Evolutionary conservation across 2,888 invertebrate species (phyloP).

Genomic region (Mylabris sibirica): DNA sequence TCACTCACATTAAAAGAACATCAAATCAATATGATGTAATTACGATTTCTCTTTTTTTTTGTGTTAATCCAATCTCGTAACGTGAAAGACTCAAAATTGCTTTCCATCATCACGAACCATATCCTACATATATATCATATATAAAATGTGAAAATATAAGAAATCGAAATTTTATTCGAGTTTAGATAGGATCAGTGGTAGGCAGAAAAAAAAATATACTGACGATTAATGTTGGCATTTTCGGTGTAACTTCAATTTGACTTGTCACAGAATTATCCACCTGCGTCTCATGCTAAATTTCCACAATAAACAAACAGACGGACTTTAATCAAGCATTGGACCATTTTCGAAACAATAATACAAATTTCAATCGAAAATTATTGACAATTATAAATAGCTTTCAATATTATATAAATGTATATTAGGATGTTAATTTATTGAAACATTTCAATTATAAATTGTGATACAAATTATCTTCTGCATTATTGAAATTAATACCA

Average conservation of each 20-base stretch:
- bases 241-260: conserved; percentile 2
- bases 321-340: no score
- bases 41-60: not conserved
- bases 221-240: conserved; percentile 9
- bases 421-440: not conserved
- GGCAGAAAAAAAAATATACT: not conserved
- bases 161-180: conserved; percentile 27
- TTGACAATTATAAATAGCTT: not conserved
- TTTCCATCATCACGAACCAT: not conserved
- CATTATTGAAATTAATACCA: not conserved
- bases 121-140: not conserved
- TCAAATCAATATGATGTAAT: conserved; percentile 6
- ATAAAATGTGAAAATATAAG: conserved; percentile 13
- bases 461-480: not conserved
- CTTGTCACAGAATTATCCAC: conserved; percentile 3
- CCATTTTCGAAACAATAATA: not conserved
- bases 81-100: not conserved
- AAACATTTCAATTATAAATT: not conserved
- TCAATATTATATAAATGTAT: not conserved
- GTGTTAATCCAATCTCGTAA: not conserved
- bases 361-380: not conserved
- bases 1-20: not conserved
- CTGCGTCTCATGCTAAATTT: not conserved
- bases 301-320: not conserved
- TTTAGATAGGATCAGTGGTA: not conserved